Evolutionary conservation across 2,113 vertebrate species (phyloP), one percentile per base, ranked within the genome.

Genomic region (Poeciliopsis prolifica): DNA sequence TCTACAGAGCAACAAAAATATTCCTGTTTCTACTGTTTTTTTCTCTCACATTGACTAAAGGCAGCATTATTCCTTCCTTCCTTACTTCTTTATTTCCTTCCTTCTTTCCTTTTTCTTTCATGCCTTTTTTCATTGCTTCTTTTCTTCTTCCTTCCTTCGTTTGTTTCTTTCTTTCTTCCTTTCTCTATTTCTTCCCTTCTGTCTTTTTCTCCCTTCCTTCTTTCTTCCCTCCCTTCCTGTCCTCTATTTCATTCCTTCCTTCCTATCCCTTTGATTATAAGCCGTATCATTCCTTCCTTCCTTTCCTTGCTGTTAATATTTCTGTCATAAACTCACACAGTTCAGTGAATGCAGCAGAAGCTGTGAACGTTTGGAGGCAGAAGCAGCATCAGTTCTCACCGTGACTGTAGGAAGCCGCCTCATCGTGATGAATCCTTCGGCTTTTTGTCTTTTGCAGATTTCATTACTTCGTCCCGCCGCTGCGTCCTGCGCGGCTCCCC

Each of bases 1-100:
- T 66, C 74, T 83, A 82, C 80, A 68, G 77, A 70, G 62, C 66
- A 71, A 35, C 76, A 75, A 78, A 73, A 86, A 83, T n/a, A n/a
- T 58, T 29, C 29, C 29, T 29, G 29, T 29, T 29, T 29, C 29
- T 29, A 29, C 29, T 29, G 29, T 29, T 29, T 29, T 29, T 29
- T 29, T 29, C 29, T 29, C 29, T 29, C 29, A 29, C 29, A 29
- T 29, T 29, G 29, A 29, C 29, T 29, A 29, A 29, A 29, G 29
- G 29, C 29, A 29, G 29, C 29, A 29, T 29, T 35, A 2, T 19
- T 51, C 4, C 48, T 6, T 51, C 13, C 30, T 48, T 15, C 44
- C 4, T 48, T 5, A 2, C 14, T 17, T 48, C 17, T 31, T 31
- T 31, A 31, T 33, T 6, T 33, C 31, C 31, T 17, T 14, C 44